Evolutionary conservation across 2,113 vertebrate species (phyloP), one percentile per base, ranked within the genome.

Genomic region (Notothenia coriiceps): DNA sequence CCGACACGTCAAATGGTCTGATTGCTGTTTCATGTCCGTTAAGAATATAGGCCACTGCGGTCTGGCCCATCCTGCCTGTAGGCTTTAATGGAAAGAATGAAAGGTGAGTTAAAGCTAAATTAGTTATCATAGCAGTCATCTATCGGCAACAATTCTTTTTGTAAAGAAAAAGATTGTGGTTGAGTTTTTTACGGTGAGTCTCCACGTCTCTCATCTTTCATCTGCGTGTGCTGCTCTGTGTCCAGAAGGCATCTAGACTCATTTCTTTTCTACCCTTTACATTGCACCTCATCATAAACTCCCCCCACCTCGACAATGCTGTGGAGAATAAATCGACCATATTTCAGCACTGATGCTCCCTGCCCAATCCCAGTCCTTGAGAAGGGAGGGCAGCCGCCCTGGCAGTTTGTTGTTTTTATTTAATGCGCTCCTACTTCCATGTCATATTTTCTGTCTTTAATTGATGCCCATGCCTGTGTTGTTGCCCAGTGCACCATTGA

Each of bases 391-490:
- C 84, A 77, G 85, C 18, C 79, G 79, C 69, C 74, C 75, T 79
- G 89, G 90, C 91, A 91, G 92, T 91, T 91, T 94, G 88, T 93
- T 94, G 90, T 92, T 93, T 92, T 94, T 92, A 93, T 94, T 93
- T 91, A 94, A 94, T 94, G 90, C 80, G 82, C 89, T 92, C 87
- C 89, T 86, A 89, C 92, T 92, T 92, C 88, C 84, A 82, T 91
- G 92, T 93, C 93, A 93, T 94, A 94, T 95, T 94, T 95, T 93
- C 92, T 87, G 85, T 84, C 89, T 94, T 94, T 94, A 95, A 95
- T 94, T 94, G 94, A 95, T 93, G 92, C 88, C 86, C 86, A 79
- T 89, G 90, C 86, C 88, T 84, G 90, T 85, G 82, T 88, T 86
- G 86, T 88, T 94, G 90, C 89, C 90, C 92, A 85, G 73, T 86